Base-by-base conservation (phyloP, 2,888 invertebrate species). In the Tenthredo mesomela region DNA sequence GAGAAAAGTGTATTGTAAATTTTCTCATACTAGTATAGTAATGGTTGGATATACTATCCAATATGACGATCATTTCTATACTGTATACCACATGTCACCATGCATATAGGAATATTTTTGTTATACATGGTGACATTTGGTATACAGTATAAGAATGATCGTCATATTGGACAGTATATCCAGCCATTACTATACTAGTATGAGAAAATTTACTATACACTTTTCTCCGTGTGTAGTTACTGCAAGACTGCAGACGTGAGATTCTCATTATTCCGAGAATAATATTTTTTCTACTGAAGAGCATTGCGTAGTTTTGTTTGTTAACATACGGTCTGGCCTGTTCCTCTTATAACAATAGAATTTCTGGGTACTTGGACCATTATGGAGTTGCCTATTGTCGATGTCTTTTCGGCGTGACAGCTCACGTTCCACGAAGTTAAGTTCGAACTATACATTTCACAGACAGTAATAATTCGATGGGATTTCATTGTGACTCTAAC, bases 321-420 rank as follows among this genome's bases (percentile, higher is more conserved):
- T 54, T 54, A 54, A 54, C 54, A 54, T 54, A 5, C 29, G 65
- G 25, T 65, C 65, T 25, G 5, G 25, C 65, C 15, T 29, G 12
- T 12, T 25, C 29, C 12, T 65, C 15, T 29, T 29, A 29, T 5
- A 29, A 33, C 67, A 67, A 67, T 33, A 29, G 67, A 67, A 67
- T 65, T 25, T 65, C 67, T 67, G 67, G 67, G 15, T 67, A 29
- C 15, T 67, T 67, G 9, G 15, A 0, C 9, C 25, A 29, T 67
- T 67, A 33, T 67, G 18, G 29, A 15, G 29, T 33, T 33, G 67
- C 67, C 67, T 67, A 67, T 67, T 67, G 67, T 67, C 67, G 67
- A 67, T 29, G 10, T 33, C 15, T 29, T 29, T 67, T 25, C 21
- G 12, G 29, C 29, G 67, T 67, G 67, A 67, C 67, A 67, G 29